Evolutionary conservation across 1,140 invertebrate genomes (phyloP).

Genomic region (Pseudoatta argentina): DNA sequence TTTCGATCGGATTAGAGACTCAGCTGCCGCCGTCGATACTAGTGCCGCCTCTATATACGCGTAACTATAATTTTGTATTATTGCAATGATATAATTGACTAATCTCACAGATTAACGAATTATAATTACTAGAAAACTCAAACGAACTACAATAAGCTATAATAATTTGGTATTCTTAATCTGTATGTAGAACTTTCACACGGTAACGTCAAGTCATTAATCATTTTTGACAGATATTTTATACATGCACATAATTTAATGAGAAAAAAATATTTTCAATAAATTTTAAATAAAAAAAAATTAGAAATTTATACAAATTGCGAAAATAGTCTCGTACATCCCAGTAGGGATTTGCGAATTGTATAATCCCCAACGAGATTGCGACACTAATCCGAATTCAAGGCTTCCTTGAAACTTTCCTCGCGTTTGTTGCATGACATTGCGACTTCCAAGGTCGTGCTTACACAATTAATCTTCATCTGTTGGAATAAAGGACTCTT

Average conservation of each 20-base stretch:
- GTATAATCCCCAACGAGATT: slow-evolving; percentile 21
- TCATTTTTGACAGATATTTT: neutral
- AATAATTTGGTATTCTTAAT: neutral
- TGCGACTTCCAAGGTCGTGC: slow-evolving; percentile 27
- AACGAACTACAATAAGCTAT: neutral
- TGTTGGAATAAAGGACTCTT: slow-evolving; percentile 30
- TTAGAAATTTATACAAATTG: neutral
- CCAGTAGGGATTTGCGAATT: neutral
- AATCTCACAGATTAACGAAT: slow-evolving; percentile 21
- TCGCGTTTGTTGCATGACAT: slow-evolving; percentile 22
- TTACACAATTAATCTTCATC: slow-evolving; percentile 64
- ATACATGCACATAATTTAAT: neutral
- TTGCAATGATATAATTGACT: slow-evolving; percentile 14
- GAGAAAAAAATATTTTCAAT: neutral
- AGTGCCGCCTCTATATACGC: neutral
- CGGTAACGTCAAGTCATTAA: neutral
- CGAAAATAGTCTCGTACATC: neutral
- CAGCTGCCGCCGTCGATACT: neutral
- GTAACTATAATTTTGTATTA: slow-evolving; percentile 31
- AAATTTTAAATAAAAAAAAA: neutral
- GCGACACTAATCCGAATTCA: slow-evolving; percentile 47
- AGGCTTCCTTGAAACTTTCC: slow-evolving; percentile 48
- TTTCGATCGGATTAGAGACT: slow-evolving; percentile 47
- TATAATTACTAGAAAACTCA: neutral
- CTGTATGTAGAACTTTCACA: neutral